phyloP scores from a whole-genome alignment of 2,113 vertebrate species.

The Oryzias javanicus region DNA sequence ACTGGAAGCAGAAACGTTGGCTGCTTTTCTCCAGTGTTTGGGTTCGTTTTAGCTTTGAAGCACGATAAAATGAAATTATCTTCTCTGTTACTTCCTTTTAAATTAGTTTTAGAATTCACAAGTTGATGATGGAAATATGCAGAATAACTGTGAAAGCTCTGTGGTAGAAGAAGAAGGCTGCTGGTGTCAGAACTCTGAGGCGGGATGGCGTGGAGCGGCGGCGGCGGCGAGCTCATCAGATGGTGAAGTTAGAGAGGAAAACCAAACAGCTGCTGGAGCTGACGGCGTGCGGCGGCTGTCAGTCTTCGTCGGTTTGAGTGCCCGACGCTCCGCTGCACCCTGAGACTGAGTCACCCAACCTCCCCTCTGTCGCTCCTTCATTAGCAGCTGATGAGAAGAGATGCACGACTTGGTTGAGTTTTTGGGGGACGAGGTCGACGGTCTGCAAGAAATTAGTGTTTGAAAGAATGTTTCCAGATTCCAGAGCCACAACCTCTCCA shows the following conservation, averaged over 20 bases:
- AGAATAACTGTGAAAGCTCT: too few species aligned
- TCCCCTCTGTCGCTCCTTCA: slow-evolving; percentile 28
- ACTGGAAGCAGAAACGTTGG: slow-evolving; percentile 4
- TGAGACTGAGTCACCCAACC: slow-evolving; percentile 34
- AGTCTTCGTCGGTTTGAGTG: slow-evolving; percentile 46
- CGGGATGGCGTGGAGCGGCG: too few species aligned
- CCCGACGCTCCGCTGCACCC: slow-evolving; percentile 47
- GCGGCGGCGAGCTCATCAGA: too few species aligned
- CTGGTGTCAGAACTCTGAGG: too few species aligned
- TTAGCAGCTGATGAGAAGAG: slow-evolving; percentile 52
- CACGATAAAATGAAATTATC: too few species aligned
- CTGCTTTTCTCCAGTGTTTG: neutral
- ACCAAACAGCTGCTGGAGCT: slow-evolving; percentile 9
- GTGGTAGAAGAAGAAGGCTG: too few species aligned
- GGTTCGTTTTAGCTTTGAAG: too few species aligned
- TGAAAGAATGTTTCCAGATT: slow-evolving; percentile 8
- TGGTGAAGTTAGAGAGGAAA: too few species aligned
- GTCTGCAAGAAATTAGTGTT: neutral
- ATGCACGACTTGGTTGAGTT: slow-evolving; percentile 12
- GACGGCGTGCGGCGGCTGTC: slow-evolving; percentile 35
- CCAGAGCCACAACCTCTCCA: neutral
- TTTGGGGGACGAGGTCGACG: neutral
- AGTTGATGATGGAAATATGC: too few species aligned
- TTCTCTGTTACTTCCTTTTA: too few species aligned
- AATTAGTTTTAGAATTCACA: too few species aligned